These are phyloP conservation scores for Caretta caretta DNA, from an alignment of 2,113 vertebrate genomes.

Conservation along the genomic window DNA sequence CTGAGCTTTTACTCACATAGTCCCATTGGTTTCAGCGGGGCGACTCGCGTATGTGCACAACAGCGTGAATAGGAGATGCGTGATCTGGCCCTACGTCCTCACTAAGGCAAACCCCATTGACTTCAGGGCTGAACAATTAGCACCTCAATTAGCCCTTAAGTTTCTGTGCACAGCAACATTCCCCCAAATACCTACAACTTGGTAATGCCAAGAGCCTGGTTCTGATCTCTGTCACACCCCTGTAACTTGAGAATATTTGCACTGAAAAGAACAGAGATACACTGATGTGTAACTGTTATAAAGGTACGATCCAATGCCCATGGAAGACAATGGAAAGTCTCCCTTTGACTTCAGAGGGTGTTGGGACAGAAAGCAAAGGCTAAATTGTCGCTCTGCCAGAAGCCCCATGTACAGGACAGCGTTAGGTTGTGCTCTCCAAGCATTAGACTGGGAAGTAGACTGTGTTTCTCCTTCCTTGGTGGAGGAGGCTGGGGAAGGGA, in stretches of 20 bases:
- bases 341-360: neutral
- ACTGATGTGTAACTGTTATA: neutral
- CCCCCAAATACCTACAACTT: neutral
- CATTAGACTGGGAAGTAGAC: neutral
- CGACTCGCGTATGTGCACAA: neutral
- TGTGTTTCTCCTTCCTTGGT: neutral
- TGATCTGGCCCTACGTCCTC: no score
- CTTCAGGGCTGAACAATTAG: neutral
- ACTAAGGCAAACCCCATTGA: neutral
- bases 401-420: neutral
- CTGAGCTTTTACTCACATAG: neutral
- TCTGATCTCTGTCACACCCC: neutral
- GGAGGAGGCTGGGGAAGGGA: neutral
- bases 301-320: neutral
- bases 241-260: neutral
- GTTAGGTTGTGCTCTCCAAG: neutral
- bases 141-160: neutral
- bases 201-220: neutral
- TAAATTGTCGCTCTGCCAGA: neutral
- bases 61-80: neutral
- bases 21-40: neutral
- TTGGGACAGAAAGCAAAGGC: neutral
- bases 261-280: neutral
- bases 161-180: neutral
- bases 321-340: neutral